Evolutionary conservation across 2,888 invertebrate genomes (phyloP).

Genomic region (Nymphalis polychloros): DNA sequence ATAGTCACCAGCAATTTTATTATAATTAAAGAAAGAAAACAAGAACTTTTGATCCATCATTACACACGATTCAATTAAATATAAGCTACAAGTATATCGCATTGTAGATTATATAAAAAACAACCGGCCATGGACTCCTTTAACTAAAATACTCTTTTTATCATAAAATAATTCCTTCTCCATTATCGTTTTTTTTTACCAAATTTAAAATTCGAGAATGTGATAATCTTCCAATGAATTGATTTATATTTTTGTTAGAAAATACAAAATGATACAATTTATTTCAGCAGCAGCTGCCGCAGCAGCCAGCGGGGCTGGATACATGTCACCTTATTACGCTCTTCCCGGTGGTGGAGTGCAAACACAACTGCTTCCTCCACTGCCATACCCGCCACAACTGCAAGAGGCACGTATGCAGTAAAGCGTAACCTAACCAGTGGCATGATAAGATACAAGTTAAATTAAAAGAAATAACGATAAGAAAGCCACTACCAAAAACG

Average conservation of each 20-base stretch:
- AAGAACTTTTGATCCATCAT: too few species aligned
- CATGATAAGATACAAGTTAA: conserved; percentile 22
- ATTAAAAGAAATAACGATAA: conserved; percentile 10
- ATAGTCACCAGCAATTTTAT: too few species aligned
- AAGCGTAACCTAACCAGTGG: conserved; percentile 39
- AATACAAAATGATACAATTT: conserved; percentile 12
- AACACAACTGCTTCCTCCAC: conserved; percentile 84
- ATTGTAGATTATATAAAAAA: too few species aligned
- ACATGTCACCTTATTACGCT: conserved; percentile 88
- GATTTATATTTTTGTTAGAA: not conserved
- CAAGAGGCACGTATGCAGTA: conserved; percentile 91
- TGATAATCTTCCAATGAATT: not conserved
- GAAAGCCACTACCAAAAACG: conserved; percentile 41
- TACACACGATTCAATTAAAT: too few species aligned
- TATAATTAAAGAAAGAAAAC: too few species aligned
- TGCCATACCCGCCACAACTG: conserved; percentile 84
- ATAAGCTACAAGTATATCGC: too few species aligned
- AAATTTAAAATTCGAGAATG: too few species aligned
- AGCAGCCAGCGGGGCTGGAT: conserved; percentile 84
- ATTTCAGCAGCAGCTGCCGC: conserved; percentile 69
- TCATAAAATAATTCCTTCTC: too few species aligned
- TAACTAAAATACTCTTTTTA: too few species aligned
- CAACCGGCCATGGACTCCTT: too few species aligned
- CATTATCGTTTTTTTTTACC: too few species aligned
- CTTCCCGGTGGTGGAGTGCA: conserved; percentile 83